phyloP scores from a whole-genome alignment of 2,113 vertebrate genomes.

The Lamprotornis superbus region DNA sequence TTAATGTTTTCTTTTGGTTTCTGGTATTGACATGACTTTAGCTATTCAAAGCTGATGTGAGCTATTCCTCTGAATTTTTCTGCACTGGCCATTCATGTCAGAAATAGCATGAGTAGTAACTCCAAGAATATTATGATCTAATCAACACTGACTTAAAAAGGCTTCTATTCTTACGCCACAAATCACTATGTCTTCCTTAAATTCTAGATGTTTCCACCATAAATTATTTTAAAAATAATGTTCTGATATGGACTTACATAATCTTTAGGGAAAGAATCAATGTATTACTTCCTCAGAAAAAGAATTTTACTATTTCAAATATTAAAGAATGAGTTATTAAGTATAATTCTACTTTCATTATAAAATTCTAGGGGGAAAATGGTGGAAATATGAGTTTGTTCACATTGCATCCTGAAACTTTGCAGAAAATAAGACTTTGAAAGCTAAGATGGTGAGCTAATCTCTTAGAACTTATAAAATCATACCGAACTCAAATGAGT shows the following conservation, averaged over 20 bases:
- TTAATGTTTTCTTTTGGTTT: neutral
- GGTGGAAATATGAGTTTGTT: neutral
- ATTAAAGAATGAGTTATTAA: neutral
- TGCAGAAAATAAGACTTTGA: neutral
- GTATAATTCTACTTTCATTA: neutral
- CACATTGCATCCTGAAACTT: neutral
- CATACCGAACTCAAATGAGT: neutral
- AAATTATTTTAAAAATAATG: fast-evolving
- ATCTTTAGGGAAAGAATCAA: neutral
- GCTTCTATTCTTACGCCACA: neutral
- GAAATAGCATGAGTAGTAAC: fast-evolving
- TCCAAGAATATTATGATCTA: neutral
- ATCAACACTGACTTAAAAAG: neutral
- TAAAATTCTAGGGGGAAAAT: neutral
- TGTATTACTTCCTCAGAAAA: neutral
- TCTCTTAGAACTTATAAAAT: neutral
- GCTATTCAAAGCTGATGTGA: neutral
- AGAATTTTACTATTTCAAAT: neutral
- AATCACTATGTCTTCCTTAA: neutral
- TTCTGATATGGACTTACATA: neutral
- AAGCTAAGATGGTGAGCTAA: neutral
- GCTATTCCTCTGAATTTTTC: neutral
- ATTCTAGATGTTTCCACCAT: neutral
- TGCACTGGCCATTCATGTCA: neutral
- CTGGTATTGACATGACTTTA: neutral